Evolutionary conservation across 2,797 vertebrate genomes (phyloP).

Genomic region (Poeciliopsis turneri): DNA sequence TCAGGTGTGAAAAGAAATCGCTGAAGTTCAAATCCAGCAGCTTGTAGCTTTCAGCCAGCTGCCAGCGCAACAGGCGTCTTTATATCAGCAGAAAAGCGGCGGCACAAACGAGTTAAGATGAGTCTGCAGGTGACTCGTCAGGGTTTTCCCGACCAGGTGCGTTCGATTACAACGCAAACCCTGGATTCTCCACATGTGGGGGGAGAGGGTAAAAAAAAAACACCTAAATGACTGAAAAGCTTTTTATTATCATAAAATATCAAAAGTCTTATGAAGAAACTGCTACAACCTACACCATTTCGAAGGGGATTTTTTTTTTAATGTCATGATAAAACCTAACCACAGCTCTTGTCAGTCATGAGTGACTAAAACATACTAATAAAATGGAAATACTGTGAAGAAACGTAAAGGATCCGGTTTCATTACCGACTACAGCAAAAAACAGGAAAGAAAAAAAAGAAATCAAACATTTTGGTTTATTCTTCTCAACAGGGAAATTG

Average conservation of each 20-base stretch:
- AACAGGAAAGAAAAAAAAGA: background rate
- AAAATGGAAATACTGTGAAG: background rate
- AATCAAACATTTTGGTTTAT: background rate
- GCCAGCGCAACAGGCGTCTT: background rate
- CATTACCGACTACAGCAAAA: background rate
- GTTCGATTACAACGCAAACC: background rate
- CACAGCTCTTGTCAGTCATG: background rate
- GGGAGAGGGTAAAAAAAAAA: too few relatives aligned
- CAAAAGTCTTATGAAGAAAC: background rate
- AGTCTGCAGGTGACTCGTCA: background rate
- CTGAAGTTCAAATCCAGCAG: background rate
- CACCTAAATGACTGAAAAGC: background rate
- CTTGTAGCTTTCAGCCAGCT: background rate
- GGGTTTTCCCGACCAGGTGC: background rate
- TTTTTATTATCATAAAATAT: background rate
- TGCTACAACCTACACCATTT: background rate
- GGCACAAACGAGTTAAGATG: too few relatives aligned
- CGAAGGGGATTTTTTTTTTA: background rate
- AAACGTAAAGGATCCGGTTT: background rate
- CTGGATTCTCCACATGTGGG: background rate
- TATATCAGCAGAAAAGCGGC: background rate
- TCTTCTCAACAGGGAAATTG: background rate
- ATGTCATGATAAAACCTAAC: background rate
- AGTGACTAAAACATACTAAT: background rate
- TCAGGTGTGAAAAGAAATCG: background rate